These are phyloP conservation scores for Cephus pulcher DNA, from an alignment of 2,888 invertebrate species.

Conservation along the genomic window DNA sequence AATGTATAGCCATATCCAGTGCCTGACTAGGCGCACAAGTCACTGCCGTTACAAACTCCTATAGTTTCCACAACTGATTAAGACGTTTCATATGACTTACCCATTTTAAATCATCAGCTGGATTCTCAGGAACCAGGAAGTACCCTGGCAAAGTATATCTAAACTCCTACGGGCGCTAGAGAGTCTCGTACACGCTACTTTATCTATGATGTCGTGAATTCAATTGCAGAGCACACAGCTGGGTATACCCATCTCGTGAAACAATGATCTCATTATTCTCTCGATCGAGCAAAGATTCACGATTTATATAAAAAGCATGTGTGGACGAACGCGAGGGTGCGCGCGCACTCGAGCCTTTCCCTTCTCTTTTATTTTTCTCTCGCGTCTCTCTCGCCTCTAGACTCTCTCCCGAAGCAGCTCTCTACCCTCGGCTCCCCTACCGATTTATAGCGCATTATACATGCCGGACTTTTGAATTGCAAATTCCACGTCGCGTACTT, in stretches of 20 bases:
- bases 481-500: conserved; percentile 48
- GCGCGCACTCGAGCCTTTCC: conserved; percentile 14
- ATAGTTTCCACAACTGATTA: neutral
- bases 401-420: conserved; percentile 16
- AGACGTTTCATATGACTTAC: neutral
- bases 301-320: conserved; percentile 30
- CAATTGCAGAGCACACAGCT: conserved; percentile 14
- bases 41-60: neutral
- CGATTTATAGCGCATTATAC: conserved; percentile 54
- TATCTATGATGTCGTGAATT: neutral
- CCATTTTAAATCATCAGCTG: neutral
- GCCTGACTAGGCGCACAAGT: neutral
- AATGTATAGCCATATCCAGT: neutral
- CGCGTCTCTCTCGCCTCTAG: conserved; percentile 24
- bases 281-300: conserved; percentile 45
- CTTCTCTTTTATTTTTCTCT: conserved; percentile 26
- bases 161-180: neutral
- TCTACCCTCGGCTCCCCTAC: conserved; percentile 8
- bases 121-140: neutral
- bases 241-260: conserved; percentile 32
- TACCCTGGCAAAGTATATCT: neutral
- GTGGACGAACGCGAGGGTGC: neutral
- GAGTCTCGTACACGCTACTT: neutral
- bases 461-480: conserved; percentile 57
- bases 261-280: conserved; percentile 58